Conservation (phyloP, 2,113 vertebrate genomes). For the Anoplopoma fimbria region DNA sequence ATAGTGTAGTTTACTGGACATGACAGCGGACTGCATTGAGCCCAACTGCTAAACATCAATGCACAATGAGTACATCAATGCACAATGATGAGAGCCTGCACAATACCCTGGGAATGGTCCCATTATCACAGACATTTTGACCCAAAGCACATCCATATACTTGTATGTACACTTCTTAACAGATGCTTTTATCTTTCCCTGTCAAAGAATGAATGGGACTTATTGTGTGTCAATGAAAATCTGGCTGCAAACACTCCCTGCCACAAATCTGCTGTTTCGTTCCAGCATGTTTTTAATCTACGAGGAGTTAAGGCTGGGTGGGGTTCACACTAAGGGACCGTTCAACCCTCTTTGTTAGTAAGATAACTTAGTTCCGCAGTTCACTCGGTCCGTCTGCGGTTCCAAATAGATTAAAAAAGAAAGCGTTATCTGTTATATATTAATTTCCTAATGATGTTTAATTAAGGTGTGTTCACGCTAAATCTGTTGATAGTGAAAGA, state of each 20-base stretch:
- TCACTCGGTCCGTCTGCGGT: conserved; percentile 3
- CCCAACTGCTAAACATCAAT: conserved; percentile 38
- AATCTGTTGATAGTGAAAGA: conserved; percentile 46
- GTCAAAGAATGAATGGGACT: conserved; percentile 44
- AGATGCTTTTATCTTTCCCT: conserved; percentile 31
- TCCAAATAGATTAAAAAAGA: conserved; percentile 44
- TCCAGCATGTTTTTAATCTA: conserved; percentile 67
- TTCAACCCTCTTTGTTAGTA: conserved; percentile 6
- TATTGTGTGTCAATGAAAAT: conserved; percentile 46
- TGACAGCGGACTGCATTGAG: conserved; percentile 36
- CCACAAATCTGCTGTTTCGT: conserved; percentile 51
- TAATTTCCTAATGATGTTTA: conserved; percentile 43
- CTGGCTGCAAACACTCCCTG: conserved; percentile 65
- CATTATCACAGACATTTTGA: conserved; percentile 44
- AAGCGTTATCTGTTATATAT: conserved; percentile 12
- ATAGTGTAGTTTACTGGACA: conserved; percentile 50
- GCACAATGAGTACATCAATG: conserved; percentile 33
- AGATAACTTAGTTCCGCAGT: not conserved
- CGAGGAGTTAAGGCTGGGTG: conserved; percentile 48
- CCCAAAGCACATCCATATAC: conserved; percentile 23
- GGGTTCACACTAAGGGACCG: conserved; percentile 49
- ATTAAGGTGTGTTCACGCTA: conserved; percentile 27
- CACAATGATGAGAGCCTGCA: conserved; percentile 37
- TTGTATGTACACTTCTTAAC: conserved; percentile 17
- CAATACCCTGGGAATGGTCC: conserved; percentile 43